Evolutionary conservation across 2,797 vertebrate species (phyloP).

Genomic region (Peromyscus nudipes): DNA sequence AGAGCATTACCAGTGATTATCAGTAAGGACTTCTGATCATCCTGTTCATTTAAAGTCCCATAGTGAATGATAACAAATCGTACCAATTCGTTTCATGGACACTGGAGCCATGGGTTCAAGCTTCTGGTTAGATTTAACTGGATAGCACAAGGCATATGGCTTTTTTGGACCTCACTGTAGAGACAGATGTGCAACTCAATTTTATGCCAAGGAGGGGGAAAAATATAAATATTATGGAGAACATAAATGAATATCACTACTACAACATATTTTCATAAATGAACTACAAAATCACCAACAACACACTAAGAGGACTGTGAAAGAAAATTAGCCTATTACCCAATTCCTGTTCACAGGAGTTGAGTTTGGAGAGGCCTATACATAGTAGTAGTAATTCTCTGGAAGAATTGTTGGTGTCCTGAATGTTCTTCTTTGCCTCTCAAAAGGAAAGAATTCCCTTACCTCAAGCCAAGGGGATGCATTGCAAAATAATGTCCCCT

Average conservation of each 20-base stretch:
- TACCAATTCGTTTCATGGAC: neutral
- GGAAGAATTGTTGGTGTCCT: neutral
- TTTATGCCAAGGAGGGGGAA: neutral
- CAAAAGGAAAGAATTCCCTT: neutral
- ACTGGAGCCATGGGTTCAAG: neutral
- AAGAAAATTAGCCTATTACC: neutral
- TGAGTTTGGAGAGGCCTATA: neutral
- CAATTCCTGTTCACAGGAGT: neutral
- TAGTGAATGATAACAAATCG: neutral
- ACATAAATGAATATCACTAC: neutral
- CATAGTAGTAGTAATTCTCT: neutral
- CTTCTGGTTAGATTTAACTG: neutral
- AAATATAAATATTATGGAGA: conserved; percentile 11
- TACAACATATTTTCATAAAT: conserved; percentile 7
- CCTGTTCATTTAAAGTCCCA: neutral
- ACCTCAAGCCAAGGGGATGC: neutral
- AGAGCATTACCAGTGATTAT: neutral
- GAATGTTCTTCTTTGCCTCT: neutral
- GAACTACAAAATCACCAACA: neutral
- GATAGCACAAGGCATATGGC: neutral
- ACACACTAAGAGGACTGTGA: neutral
- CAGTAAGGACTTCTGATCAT: neutral
- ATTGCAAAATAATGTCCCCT: neutral
- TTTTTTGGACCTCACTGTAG: neutral
- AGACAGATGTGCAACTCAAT: neutral